These are phyloP conservation scores for Rallus crepitans DNA, from an alignment of 2,797 vertebrate genomes.

Conservation along the genomic window DNA sequence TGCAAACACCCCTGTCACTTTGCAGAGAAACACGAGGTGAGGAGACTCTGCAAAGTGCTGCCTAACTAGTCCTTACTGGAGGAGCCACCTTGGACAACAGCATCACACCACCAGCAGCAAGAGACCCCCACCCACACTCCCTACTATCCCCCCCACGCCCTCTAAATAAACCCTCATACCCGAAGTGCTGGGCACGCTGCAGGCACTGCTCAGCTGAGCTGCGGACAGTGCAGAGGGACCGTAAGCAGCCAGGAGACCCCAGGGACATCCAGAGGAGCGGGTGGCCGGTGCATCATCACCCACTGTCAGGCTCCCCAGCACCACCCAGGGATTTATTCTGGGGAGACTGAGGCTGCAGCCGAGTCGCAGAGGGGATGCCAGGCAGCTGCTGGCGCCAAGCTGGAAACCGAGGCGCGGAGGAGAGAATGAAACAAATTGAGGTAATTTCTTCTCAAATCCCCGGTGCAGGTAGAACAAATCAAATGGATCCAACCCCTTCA, in stretches of 20 bases:
- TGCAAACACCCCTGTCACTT: neutral
- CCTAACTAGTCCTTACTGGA: neutral
- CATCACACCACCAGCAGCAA: neutral
- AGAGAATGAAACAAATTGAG: neutral
- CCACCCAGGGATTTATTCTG: neutral
- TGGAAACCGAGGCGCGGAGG: neutral
- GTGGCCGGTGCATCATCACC: neutral
- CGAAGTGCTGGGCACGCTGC: fast-evolving
- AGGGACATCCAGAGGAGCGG: neutral
- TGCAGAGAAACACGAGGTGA: too few species aligned
- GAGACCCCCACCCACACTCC: neutral
- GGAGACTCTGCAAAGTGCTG: neutral
- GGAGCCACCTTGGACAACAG: neutral
- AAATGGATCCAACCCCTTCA: neutral
- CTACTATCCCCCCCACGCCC: neutral
- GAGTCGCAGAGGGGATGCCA: neutral
- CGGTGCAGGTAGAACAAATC: neutral
- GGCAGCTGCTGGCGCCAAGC: neutral
- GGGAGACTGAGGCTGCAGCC: neutral
- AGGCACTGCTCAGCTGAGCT: neutral
- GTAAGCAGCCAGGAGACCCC: neutral
- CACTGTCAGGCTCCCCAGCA: too few species aligned
- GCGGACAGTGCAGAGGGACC: neutral
- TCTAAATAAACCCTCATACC: neutral
- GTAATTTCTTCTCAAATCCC: neutral